These are phyloP conservation scores for Pyrgilauda ruficollis DNA, from an alignment of 2,113 vertebrate species.

Conservation along the genomic window DNA sequence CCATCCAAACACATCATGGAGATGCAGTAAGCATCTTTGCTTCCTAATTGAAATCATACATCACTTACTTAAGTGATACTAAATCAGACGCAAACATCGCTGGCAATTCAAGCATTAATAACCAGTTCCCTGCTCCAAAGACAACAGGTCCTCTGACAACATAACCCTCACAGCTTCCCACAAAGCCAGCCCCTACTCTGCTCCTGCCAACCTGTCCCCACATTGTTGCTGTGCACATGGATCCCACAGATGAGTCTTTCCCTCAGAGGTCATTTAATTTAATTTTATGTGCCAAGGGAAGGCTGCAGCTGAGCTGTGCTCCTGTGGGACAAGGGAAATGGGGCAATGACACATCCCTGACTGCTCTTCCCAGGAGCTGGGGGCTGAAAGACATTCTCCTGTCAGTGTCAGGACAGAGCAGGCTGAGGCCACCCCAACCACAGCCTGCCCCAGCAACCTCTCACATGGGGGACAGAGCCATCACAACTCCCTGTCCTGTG, in stretches of 20 bases:
- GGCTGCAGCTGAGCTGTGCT: background rate
- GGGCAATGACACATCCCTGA: background rate
- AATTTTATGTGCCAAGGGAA: background rate
- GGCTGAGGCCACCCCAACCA: background rate
- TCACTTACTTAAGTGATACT: slow-evolving; percentile 63
- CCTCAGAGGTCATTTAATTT: background rate
- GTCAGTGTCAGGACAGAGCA: background rate
- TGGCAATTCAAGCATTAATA: slow-evolving; percentile 39
- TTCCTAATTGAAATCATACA: slow-evolving; percentile 67
- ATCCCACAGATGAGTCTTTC: background rate
- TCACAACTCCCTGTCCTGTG: background rate
- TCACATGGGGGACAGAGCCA: fast-evolving
- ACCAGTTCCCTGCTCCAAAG: background rate
- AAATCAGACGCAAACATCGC: slow-evolving; percentile 32
- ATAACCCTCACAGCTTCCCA: fast-evolving
- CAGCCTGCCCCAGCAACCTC: background rate
- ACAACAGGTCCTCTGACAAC: background rate
- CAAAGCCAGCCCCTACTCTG: background rate
- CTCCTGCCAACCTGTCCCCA: background rate
- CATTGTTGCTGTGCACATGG: fast-evolving
- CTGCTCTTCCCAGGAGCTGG: fast-evolving
- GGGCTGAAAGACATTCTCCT: background rate
- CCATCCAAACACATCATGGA: slow-evolving; percentile 47
- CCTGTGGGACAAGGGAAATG: background rate
- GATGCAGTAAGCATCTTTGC: slow-evolving; percentile 65